Conservation (phyloP, 2,113 vertebrate species). For the Python bivittatus region DNA sequence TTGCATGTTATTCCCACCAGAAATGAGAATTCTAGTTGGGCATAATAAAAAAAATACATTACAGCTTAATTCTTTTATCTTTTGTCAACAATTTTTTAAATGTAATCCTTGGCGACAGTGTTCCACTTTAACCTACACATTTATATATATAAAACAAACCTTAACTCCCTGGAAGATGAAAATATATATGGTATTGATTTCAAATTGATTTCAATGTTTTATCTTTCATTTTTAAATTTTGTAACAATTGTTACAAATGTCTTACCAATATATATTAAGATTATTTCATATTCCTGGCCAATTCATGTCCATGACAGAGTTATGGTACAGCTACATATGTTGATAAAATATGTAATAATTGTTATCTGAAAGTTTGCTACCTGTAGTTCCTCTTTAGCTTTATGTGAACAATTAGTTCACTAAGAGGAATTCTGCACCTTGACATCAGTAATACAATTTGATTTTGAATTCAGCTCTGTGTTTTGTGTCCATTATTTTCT, state of each 20-base stretch:
- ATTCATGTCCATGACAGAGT: no score
- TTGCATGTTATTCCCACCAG: neutral
- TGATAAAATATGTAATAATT: neutral
- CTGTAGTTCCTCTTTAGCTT: neutral
- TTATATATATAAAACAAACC: neutral
- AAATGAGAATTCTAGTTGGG: neutral
- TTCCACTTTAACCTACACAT: neutral
- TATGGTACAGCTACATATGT: no score
- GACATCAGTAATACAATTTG: neutral
- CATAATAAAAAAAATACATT: neutral
- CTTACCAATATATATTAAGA: neutral
- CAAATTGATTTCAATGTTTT: neutral
- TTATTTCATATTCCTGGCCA: neutral
- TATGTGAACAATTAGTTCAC: neutral
- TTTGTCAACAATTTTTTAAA: neutral
- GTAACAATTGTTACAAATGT: neutral
- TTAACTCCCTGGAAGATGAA: neutral
- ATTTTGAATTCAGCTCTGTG: neutral
- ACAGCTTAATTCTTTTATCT: neutral
- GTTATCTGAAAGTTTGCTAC: neutral
- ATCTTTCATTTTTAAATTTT: no score
- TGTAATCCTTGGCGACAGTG: neutral
- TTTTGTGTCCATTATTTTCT: neutral
- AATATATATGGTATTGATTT: neutral
- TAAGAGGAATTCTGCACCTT: neutral